Evolutionary conservation across 2,113 vertebrate species (phyloP), one percentile per base, ranked within the genome.

Genomic region (Elephantulus edwardii): DNA sequence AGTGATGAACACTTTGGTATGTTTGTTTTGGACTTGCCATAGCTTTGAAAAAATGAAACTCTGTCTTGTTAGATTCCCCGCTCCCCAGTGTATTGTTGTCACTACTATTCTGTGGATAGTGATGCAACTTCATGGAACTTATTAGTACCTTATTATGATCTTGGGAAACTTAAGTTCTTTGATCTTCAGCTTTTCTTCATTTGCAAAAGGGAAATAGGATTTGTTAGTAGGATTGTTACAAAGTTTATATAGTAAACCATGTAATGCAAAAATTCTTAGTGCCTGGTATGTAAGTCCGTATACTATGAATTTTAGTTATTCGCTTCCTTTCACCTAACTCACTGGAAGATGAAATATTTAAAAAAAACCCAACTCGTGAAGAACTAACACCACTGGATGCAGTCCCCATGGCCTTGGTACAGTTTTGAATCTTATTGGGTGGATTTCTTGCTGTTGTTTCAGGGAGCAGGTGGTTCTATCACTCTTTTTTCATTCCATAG

Each of bases 1-100:
- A 97, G 98, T 98, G 96, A 97, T 98, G 96, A 97, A n/a, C 14
- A 35, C 58, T 64, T 62, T 42, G 30, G 14, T 19, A 0, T 50
- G 42, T 50, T 92, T 88, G n/a, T 56, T 75, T 93, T 78, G 33
- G 54, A 56, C n/a, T n/a, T n/a, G n/a, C n/a, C n/a, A n/a, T n/a
- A n/a, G n/a, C n/a, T n/a, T n/a, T n/a, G n/a, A n/a, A n/a, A n/a
- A n/a, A n/a, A n/a, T n/a, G n/a, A 56, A 56, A 19, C 54, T 19
- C 54, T 56, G 14, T 56, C 16, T 56, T 22, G 22, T 56, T 22
- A 56, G 54, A 56, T 56, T n/a, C 54, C 22, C 13, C 22, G 54
- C 16, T 56, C 22, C 22, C 22, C 22, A 19, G 66, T 54, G 38
- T 50, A 40, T 81, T 75, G 44, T 62, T 64, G 48, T 60, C 48